These are phyloP conservation scores for Petromus typicus DNA, from an alignment of 2,113 vertebrate genomes.

Conservation along the genomic window DNA sequence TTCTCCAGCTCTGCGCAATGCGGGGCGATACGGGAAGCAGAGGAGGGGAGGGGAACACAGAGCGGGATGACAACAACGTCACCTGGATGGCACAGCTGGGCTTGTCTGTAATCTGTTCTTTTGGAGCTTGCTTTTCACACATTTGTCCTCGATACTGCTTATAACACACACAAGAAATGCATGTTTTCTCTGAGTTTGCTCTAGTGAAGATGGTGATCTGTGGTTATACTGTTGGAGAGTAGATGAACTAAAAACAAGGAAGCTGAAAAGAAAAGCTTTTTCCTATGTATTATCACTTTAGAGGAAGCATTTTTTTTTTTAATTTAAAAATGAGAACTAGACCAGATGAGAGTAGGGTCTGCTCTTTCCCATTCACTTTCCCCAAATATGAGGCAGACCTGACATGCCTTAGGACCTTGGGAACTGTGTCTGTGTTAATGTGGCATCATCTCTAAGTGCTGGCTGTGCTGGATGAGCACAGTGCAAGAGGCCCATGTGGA, in stretches of 20 bases:
- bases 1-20: background rate
- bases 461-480: background rate
- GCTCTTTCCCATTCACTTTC: background rate
- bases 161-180: background rate
- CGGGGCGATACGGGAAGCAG: background rate
- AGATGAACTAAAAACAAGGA: slow-evolving; percentile 2
- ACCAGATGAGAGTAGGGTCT: background rate
- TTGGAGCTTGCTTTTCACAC: background rate
- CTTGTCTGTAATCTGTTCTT: no score
- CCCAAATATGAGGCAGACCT: background rate
- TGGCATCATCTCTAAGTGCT: background rate
- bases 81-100: background rate
- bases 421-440: background rate
- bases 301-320: background rate
- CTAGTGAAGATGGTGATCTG: background rate
- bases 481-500: background rate
- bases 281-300: background rate
- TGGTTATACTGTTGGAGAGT: slow-evolving; percentile 21
- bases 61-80: background rate
- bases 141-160: background rate
- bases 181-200: background rate
- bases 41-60: fast-evolving
- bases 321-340: slow-evolving; percentile 28
- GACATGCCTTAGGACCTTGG: background rate
- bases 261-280: background rate